These are phyloP conservation scores for Semaprochilodus insignis DNA, from an alignment of 2,797 vertebrate genomes.

Conservation along the genomic window DNA sequence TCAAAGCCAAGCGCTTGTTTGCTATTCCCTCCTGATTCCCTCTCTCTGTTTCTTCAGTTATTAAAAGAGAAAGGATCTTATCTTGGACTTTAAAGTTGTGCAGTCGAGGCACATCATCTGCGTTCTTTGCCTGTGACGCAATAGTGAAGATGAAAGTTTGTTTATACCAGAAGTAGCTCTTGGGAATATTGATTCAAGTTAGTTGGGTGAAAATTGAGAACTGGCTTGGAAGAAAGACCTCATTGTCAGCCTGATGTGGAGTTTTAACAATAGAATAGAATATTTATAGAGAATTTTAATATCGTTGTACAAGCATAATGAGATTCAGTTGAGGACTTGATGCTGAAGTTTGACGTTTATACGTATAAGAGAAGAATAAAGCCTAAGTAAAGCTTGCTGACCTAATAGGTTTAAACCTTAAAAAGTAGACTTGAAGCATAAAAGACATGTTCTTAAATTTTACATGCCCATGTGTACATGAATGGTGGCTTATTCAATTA, in stretches of 20 bases:
- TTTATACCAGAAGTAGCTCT: conserved; percentile 9
- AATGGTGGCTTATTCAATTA: no score
- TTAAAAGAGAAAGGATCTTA: conserved; percentile 56
- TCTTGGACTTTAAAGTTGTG: neutral
- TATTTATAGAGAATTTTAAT: neutral
- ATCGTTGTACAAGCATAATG: neutral
- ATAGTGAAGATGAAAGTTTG: neutral
- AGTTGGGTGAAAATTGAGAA: no score
- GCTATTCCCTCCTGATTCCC: conserved; percentile 56
- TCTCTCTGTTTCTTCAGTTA: conserved; percentile 67
- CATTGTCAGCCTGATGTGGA: neutral
- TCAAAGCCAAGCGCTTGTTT: neutral
- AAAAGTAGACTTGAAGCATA: no score
- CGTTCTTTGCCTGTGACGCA: neutral
- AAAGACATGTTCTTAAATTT: no score
- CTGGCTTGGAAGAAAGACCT: neutral
- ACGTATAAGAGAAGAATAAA: no score
- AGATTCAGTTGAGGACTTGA: neutral
- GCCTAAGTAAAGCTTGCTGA: no score
- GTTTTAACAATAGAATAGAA: neutral
- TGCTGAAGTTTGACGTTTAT: neutral
- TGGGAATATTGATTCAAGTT: neutral
- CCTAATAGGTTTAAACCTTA: no score
- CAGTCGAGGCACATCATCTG: neutral
- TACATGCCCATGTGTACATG: no score